phyloP scores from a whole-genome alignment of 2,797 vertebrate species.

The Hoplostethus atlanticus region DNA sequence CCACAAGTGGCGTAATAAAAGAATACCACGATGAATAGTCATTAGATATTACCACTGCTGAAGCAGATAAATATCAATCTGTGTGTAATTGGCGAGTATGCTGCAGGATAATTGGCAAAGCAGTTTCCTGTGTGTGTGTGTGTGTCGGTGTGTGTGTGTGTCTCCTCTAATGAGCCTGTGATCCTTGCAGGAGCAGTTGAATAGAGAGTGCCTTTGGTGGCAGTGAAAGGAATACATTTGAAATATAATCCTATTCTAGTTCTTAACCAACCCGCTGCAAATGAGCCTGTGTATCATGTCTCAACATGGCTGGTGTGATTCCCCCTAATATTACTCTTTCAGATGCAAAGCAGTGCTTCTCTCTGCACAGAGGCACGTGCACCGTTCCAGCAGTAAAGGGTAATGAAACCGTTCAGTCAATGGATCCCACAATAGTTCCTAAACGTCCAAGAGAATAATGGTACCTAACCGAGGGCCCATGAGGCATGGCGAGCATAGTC shows the following conservation, averaged over 20 bases:
- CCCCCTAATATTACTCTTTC: slow-evolving; percentile 21
- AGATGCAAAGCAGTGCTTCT: slow-evolving; percentile 37
- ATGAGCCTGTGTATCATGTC: slow-evolving; percentile 38
- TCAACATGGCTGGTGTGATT: slow-evolving; percentile 26
- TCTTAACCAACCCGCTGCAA: slow-evolving; percentile 18
- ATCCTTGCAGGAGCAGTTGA: slow-evolving; percentile 1
- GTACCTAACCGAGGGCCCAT: background rate
- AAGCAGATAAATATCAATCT: slow-evolving; percentile 59
- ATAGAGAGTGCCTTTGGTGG: background rate
- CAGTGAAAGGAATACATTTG: slow-evolving; percentile 9
- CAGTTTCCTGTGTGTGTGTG: slow-evolving; percentile 15
- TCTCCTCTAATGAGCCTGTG: slow-evolving; percentile 10
- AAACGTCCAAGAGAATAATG: slow-evolving; percentile 29
- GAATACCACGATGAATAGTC: slow-evolving; percentile 70
- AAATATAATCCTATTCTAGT: slow-evolving; percentile 20
- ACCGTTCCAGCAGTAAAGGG: background rate
- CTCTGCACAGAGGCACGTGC: slow-evolving; percentile 7
- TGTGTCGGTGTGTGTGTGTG: slow-evolving; percentile 13
- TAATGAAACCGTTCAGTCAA: slow-evolving; percentile 30
- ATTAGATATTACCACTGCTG: slow-evolving; percentile 61
- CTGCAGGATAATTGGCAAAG: slow-evolving; percentile 62
- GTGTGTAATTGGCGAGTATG: slow-evolving; percentile 44
- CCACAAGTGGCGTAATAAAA: slow-evolving; percentile 50
- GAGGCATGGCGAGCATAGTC: background rate
- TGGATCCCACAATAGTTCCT: slow-evolving; percentile 24